Base-by-base conservation (phyloP, 2,113 vertebrate species). In the Rhegmatorhina hoffmannsi region DNA sequence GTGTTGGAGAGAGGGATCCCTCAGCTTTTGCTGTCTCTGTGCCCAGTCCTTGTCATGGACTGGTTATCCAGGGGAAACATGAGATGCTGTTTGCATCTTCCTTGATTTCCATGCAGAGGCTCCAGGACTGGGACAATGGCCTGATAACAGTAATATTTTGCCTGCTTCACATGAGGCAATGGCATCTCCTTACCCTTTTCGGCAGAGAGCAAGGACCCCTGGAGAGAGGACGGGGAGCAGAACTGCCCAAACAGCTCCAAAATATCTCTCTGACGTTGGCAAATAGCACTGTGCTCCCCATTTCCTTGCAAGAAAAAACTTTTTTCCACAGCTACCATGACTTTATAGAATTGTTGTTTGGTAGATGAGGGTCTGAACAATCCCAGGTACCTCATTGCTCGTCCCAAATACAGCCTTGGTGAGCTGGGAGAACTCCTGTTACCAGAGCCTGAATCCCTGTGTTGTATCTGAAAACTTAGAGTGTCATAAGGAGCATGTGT, bases 391-490 rank as follows among this genome's bases (percentile, higher is more conserved):
- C 52, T 95, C 29, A 43, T 11, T 46, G 62, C 78, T 79, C 68
- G 62, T 72, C 84, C 56, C 73, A 40, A 38, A 17, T 9, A 38
- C 38, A 80, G 85, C 78, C 93, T 90, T 7, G 10, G 43, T 67
- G 88, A 87, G 89, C 91, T 70, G 69, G 74, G 53, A 47, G 75
- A 84, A 81, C 63, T 91, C 95, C 78, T 80, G 50, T 91, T 84
- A 90, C 62, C 73, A 87, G 91, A 95, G 96, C 95, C 90, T 93
- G 80, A 91, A 97, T 93, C 82, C 93, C 55, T 80, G 84, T 96
- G 83, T 95, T 95, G 68, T 85, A 91, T 91, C 72, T 90, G 85
- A 94, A 94, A 72, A 50, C 84, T 88, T 87, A 90, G 89, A 89
- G 81, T 94, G 92, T 87, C 60, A 34, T 62, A 87, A 81, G 90